Percentiles rank a stretch among this genome's conserved stretches.
Evolutionary conservation across 2,113 vertebrate genomes (phyloP).

Genomic region (Carlito syrichta): DNA sequence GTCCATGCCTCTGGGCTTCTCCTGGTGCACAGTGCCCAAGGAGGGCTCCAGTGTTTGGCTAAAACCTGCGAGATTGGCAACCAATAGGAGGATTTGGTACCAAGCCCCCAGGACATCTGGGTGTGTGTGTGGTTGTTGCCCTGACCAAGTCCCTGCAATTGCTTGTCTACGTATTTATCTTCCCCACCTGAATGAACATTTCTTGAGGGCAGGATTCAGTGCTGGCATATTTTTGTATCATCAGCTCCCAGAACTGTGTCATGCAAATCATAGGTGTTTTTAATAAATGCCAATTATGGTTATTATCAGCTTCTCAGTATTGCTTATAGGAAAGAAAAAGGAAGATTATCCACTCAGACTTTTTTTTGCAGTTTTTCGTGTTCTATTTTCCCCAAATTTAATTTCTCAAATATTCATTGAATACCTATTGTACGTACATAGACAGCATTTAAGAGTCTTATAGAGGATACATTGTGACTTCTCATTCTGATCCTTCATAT

Average conservation of each 20-base stretch:
- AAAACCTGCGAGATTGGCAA: not conserved
- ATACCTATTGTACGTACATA: rapidly evolving
- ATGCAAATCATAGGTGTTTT: not conserved
- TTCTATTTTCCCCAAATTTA: not conserved
- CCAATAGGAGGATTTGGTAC: not conserved
- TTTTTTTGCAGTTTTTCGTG: not conserved
- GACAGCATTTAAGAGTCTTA: not conserved
- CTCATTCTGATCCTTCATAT: not conserved
- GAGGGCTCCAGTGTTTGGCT: not conserved
- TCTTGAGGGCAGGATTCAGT: not conserved
- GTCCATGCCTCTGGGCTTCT: not conserved
- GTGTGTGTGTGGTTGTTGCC: rapidly evolving
- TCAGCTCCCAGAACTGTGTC: not conserved
- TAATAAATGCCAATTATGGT: not conserved
- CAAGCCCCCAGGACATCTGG: not conserved
- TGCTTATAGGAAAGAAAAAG: not conserved
- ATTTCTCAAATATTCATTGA: not conserved
- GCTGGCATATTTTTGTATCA: not conserved
- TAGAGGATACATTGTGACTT: not conserved
- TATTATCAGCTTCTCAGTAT: not conserved
- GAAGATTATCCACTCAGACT: not conserved
- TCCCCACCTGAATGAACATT: not conserved
- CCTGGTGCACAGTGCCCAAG: not conserved
- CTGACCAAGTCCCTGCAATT: too few species aligned
- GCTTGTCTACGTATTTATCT: not conserved